phyloP scores from a whole-genome alignment of 2,888 invertebrate genomes.

The Eretmocerus hayati region DNA sequence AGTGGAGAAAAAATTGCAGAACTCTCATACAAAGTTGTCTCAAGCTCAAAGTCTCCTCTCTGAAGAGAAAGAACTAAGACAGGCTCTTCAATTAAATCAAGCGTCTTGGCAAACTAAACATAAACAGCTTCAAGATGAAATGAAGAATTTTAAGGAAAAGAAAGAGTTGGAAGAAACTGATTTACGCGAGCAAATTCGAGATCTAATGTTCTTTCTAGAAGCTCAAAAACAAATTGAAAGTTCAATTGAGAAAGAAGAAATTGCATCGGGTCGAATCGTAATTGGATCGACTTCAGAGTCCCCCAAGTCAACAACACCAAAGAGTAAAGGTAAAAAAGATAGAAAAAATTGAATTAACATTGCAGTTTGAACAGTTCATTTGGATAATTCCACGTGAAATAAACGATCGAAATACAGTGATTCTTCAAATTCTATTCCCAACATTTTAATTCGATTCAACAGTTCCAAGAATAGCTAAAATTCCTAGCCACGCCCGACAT shows the following conservation, averaged over 20 bases:
- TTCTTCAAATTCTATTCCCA: no score
- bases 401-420: no score
- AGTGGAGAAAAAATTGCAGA: slow-evolving; percentile 64
- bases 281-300: slow-evolving; percentile 45
- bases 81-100: slow-evolving; percentile 70
- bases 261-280: slow-evolving; percentile 57
- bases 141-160: slow-evolving; percentile 40
- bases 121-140: slow-evolving; percentile 37
- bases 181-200: slow-evolving; percentile 85
- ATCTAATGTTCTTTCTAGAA: slow-evolving; percentile 95
- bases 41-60: slow-evolving; percentile 64
- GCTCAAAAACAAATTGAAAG: slow-evolving; percentile 65
- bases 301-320: slow-evolving; percentile 18
- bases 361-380: no score
- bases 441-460: no score
- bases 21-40: slow-evolving; percentile 59
- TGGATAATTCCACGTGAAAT: no score
- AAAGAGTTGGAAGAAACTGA: slow-evolving; percentile 67
- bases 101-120: slow-evolving; percentile 60
- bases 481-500: no score
- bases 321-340: slow-evolving; percentile 17
- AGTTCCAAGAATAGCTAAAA: no score
- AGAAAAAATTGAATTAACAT: no score
- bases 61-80: slow-evolving; percentile 81
- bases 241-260: slow-evolving; percentile 53